Evolutionary conservation across 2,888 invertebrate genomes (phyloP).

Genomic region (Apamea sordens): DNA sequence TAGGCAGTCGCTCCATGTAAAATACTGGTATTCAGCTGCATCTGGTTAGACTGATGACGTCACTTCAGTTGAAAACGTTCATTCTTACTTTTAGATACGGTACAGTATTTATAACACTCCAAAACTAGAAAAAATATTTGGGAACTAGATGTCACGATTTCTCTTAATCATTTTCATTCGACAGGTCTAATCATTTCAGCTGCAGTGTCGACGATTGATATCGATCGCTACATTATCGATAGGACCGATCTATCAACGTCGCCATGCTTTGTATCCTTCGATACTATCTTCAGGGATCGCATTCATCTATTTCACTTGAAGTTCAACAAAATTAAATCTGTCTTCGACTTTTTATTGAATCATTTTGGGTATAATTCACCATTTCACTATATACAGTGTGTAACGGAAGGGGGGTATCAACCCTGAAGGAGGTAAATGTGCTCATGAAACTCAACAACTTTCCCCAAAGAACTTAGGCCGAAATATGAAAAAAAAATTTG

Average conservation of each 20-base stretch:
- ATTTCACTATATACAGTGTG: too few species aligned
- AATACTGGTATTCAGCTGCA: too few species aligned
- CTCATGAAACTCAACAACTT: too few species aligned
- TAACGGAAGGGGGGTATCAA: too few species aligned
- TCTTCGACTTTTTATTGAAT: constrained; percentile 1
- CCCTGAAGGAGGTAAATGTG: too few species aligned
- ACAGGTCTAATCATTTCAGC: constrained; percentile 34
- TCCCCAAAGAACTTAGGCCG: too few species aligned
- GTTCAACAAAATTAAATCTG: constrained; percentile 30
- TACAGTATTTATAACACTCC: not conserved
- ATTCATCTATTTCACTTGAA: constrained; percentile 32
- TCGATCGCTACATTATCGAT: constrained; percentile 38
- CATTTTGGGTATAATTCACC: not conserved
- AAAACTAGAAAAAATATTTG: not conserved
- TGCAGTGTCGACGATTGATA: constrained; percentile 39
- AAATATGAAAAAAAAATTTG: too few species aligned
- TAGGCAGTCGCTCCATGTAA: too few species aligned
- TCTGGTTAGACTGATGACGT: too few species aligned
- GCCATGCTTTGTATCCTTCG: constrained; percentile 38
- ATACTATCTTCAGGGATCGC: constrained; percentile 31
- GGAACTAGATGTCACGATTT: not conserved
- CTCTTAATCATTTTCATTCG: constrained; percentile 14
- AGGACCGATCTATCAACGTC: constrained; percentile 47
- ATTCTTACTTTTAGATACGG: not conserved
- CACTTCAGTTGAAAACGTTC: not conserved